A percentile compares a stretch with the other conserved stretches of the same genome.
Evolutionary conservation across 2,113 vertebrate species (phyloP).

Genomic region (Chloebia gouldiae): DNA sequence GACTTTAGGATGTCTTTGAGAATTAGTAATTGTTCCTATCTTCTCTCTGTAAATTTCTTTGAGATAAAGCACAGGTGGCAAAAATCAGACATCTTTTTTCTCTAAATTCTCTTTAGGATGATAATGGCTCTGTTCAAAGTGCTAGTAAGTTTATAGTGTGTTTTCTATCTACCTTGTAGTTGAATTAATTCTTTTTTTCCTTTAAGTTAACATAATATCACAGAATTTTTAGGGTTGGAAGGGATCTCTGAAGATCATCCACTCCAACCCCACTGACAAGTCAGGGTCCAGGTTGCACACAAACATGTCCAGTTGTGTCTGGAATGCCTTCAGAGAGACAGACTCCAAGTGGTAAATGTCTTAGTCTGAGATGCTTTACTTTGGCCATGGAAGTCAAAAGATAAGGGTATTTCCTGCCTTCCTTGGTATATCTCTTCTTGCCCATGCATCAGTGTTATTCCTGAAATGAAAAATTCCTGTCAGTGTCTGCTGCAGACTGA

Average conservation of each 20-base stretch:
- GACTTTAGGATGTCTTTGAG: background rate
- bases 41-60: background rate
- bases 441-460: background rate
- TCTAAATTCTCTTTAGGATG: background rate
- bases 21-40: background rate
- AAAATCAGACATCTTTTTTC: background rate
- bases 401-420: background rate
- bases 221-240: background rate
- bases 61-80: background rate
- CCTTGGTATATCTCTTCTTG: background rate
- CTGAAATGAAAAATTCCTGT: background rate
- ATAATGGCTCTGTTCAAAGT: background rate
- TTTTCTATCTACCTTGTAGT: background rate
- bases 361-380: background rate
- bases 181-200: background rate
- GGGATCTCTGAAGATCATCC: background rate
- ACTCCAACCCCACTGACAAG: background rate
- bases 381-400: background rate
- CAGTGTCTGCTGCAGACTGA: background rate
- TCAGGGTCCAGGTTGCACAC: background rate
- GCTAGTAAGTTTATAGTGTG: background rate
- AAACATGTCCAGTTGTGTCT: accelerated
- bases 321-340: background rate
- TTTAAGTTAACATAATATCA: background rate
- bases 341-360: background rate